A percentile compares a stretch with the other conserved stretches of the same genome.
Evolutionary conservation across 2,797 vertebrate genomes (phyloP).

Genomic region (Holocentrus rufus): DNA sequence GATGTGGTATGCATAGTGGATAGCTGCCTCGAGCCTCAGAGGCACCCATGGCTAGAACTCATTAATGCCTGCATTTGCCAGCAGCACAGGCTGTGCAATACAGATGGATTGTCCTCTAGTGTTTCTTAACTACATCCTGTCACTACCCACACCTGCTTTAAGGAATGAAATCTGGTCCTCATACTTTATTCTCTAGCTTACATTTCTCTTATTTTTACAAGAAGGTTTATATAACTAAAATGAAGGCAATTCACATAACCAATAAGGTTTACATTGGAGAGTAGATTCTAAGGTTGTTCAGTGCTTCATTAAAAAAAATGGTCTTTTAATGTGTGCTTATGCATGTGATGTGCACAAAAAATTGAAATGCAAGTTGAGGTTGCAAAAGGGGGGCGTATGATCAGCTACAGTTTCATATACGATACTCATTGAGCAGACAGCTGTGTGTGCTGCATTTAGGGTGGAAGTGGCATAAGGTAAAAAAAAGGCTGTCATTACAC

Average conservation of each 20-base stretch:
- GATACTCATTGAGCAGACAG: constrained; percentile 36
- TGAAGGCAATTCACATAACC: constrained; percentile 5
- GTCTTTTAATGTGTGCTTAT: constrained; percentile 2
- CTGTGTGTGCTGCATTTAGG: constrained; percentile 50
- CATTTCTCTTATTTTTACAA: constrained; percentile 46
- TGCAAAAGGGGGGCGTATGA: constrained; percentile 25
- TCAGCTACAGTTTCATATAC: constrained; percentile 32
- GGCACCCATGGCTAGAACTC: constrained; percentile 62
- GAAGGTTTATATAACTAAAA: constrained; percentile 43
- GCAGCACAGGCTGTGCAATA: constrained; percentile 67
- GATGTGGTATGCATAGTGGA: constrained; percentile 77
- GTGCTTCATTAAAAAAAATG: constrained; percentile 3
- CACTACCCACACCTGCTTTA: constrained; percentile 69
- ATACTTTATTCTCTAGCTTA: constrained; percentile 62
- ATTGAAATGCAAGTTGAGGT: constrained; percentile 24
- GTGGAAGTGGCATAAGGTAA: constrained; percentile 50
- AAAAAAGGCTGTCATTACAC: constrained; percentile 59
- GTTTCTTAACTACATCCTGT: constrained; percentile 71
- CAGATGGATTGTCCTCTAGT: constrained; percentile 70
- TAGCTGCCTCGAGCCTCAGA: constrained; percentile 62
- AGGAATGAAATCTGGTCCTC: constrained; percentile 44
- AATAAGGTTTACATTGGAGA: too few species aligned
- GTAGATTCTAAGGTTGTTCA: neutral
- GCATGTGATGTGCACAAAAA: constrained; percentile 21
- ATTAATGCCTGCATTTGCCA: constrained; percentile 74